Base-by-base conservation (phyloP, 1,140 invertebrate species). In the Drosophila nebulosa region DNA sequence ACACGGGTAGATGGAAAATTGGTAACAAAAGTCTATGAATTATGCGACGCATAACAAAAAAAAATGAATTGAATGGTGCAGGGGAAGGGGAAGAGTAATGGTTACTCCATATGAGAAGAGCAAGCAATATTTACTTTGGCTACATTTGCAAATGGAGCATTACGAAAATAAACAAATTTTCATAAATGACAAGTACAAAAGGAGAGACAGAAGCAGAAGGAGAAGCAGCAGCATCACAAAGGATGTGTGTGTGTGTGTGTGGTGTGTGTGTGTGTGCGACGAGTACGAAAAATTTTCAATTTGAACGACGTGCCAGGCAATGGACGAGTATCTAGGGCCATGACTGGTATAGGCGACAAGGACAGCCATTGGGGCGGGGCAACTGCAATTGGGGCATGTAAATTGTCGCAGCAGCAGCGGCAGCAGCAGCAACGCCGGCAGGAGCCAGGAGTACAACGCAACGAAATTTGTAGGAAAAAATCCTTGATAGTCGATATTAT, bases 141-240 rank as follows among this genome's bases (percentile, higher is more conserved):
- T 89, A 90, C 86, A 90, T 89, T 89, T 85, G 80, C 86, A 89
- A 89, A 89, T 89, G 85, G 85, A 85, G 85, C 85, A 89, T 89
- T 83, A 84, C 85, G 85, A 85, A 85, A 90, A 89, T 90, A 90
- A 89, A 89, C 85, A 89, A 80, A 89, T 89, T 89, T 89, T 89
- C 86, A 90, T 89, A 85, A 85, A 85, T 86, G 81, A 85, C 81
- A 85, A 86, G 81, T 86, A 85, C 81, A 85, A 85, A 75, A 79
- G 80, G 78, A 46, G 39, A 46, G 39, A 46, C 39, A 46, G 39
- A 64, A 74, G 71, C 51, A 69, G 12, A 52, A 66, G 42, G 26
- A 59, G 66, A 27, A 60, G 74, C 77, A 79, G 16, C 39, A 42
- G 16, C 39, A 46, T 18, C 39, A 46, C 39, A 84, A 84, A 85